These are phyloP conservation scores for Clistopyga incitator DNA, from an alignment of 2,888 invertebrate genomes.

Conservation along the genomic window DNA sequence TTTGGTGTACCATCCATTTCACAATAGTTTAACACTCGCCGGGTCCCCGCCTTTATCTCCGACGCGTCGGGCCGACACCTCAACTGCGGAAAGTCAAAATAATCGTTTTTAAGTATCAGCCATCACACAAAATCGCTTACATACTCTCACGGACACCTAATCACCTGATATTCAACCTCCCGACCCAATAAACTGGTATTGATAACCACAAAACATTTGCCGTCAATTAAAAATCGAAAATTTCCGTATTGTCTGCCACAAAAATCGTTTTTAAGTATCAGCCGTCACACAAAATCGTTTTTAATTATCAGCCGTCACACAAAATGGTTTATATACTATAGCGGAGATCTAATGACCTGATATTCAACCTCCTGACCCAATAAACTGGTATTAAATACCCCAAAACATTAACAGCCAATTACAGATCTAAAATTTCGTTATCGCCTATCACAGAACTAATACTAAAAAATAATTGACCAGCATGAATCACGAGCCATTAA, in stretches of 20 bases:
- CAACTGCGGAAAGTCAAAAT: slow-evolving; percentile 37
- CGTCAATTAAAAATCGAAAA: too few species aligned
- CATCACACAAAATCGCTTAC: neutral
- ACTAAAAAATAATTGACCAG: too few species aligned
- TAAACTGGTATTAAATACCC: too few species aligned
- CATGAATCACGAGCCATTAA: too few species aligned
- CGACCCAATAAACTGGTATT: too few species aligned
- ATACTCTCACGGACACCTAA: neutral
- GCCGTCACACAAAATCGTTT: neutral
- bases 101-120: neutral
- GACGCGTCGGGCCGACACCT: slow-evolving; percentile 11
- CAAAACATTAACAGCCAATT: too few species aligned
- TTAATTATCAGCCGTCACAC: too few species aligned
- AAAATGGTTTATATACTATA: neutral
- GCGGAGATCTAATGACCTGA: neutral
- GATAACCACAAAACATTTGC: too few species aligned
- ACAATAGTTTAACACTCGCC: slow-evolving; percentile 77
- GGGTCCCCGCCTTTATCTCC: slow-evolving; percentile 55
- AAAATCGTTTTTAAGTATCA: neutral
- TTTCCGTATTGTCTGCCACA: too few species aligned
- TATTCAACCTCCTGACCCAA: too few species aligned
- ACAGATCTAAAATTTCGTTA: too few species aligned
- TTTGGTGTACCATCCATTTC: slow-evolving; percentile 83
- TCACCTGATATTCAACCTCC: neutral
- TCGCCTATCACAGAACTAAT: too few species aligned